phyloP scores from a whole-genome alignment of 2,888 invertebrate species.

The Tromatobia lineatoria region DNA sequence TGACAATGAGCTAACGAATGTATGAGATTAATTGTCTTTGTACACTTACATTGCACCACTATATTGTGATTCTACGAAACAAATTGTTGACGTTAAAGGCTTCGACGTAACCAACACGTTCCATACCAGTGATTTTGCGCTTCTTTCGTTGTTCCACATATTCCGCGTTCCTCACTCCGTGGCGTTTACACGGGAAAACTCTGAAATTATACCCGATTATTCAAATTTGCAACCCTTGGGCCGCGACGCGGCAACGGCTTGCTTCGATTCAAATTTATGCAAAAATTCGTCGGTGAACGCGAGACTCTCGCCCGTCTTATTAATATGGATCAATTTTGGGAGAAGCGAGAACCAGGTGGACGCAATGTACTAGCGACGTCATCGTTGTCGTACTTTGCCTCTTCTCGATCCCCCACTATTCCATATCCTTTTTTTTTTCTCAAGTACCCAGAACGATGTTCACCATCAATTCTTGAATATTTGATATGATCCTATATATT shows the following conservation, averaged over 20 bases:
- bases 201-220: conserved; percentile 82
- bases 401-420: conserved; percentile 26
- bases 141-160: conserved; percentile 31
- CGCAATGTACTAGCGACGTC: conserved; percentile 32
- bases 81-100: conserved; percentile 50
- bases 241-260: conserved; percentile 70
- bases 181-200: conserved; percentile 77
- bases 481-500: not conserved
- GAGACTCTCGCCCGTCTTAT: conserved; percentile 77
- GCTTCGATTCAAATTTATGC: conserved; percentile 82
- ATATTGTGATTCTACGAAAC: conserved; percentile 1
- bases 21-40: conserved; percentile 55
- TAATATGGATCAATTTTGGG: conserved; percentile 82
- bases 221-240: conserved; percentile 80
- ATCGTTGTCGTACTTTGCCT: conserved; percentile 34
- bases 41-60: conserved; percentile 63
- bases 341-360: conserved; percentile 37
- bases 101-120: conserved; percentile 46
- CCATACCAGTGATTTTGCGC: conserved; percentile 32
- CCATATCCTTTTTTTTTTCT: conserved; percentile 8
- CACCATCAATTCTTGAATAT: conserved; percentile 10
- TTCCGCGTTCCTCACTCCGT: conserved; percentile 51
- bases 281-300: conserved; percentile 78
- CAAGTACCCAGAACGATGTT: conserved; percentile 12
- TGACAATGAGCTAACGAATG: conserved; percentile 37